Evolutionary conservation across 1,140 invertebrate species (phyloP), one percentile per base, ranked within the genome.

Genomic region (Camponotus floridanus): DNA sequence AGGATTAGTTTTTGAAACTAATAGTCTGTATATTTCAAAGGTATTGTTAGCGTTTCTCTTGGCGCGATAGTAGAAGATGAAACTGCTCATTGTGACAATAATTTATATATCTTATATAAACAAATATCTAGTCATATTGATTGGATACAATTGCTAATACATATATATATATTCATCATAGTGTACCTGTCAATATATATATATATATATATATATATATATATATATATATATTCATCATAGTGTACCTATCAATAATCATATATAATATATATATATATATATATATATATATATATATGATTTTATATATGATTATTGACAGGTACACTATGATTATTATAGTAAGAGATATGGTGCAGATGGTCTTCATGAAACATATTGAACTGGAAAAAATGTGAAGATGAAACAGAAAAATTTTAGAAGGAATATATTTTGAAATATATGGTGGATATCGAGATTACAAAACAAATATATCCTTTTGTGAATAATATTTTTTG

Each of bases 261-360:
- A n/a, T n/a, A n/a, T n/a, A n/a, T 26, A 26, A 26, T 26, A 26
- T 26, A 26, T 26, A 26, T 26, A 26, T 26, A 26, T 26, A 26
- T 26, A 26, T 26, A 26, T 26, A 26, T 26, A 26, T 26, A 26
- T 26, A 26, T 26, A 26, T 26, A 26, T 26, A 26, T 26, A 26
- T 26, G 26, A 26, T 26, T 26, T 26, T 26, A 26, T 26, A 26
- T 26, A 26, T 26, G 26, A 26, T 26, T 64, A 97, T 83, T 15
- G 1, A 59, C 55, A 83, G 96, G 97, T 99, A 0, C 98, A 99
- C 94, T 99, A 99, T 94, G 97, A 98, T 91, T 96, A 97, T 86
- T 99, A 99, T 93, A 98, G 99, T 94, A 95, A 96, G 87, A 96
- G 97, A 85, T 99, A 97, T 96, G 98, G 98, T 33, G 95, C 95